Conservation (phyloP, 2,797 vertebrate species). For the Spea hammondii region DNA sequence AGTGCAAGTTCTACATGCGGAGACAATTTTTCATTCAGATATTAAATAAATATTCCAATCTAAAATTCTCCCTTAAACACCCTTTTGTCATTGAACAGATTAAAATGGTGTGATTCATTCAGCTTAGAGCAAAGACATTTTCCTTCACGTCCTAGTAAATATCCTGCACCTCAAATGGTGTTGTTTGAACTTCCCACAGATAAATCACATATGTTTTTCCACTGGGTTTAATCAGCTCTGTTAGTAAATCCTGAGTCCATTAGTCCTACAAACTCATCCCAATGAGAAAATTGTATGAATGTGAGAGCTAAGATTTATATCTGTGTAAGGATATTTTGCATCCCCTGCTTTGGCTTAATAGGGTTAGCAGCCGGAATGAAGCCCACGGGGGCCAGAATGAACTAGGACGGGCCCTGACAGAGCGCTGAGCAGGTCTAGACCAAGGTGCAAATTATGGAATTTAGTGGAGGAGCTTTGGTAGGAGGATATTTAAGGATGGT, state of each 20-base stretch:
- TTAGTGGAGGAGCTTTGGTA: too few relatives aligned
- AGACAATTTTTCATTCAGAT: too few relatives aligned
- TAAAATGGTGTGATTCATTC: neutral
- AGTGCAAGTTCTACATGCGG: too few relatives aligned
- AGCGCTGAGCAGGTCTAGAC: too few relatives aligned
- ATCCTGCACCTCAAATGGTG: neutral
- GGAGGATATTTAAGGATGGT: too few relatives aligned
- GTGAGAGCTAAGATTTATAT: neutral
- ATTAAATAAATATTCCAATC: too few relatives aligned
- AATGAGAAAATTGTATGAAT: neutral
- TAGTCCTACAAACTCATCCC: neutral
- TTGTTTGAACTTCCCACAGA: constrained; percentile 27
- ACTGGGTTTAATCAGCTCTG: constrained; percentile 23
- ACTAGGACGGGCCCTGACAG: too few relatives aligned
- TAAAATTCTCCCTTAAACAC: neutral
- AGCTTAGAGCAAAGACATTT: constrained; percentile 2
- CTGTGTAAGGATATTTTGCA: neutral
- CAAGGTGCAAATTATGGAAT: too few relatives aligned
- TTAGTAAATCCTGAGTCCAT: constrained; percentile 23
- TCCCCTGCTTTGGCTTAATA: constrained; percentile 4
- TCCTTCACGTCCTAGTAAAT: constrained; percentile 15
- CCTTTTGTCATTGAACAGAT: neutral
- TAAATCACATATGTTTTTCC: constrained; percentile 30
- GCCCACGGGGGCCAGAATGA: too few relatives aligned
- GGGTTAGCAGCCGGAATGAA: too few relatives aligned